These are phyloP conservation scores for Hydroisotoma schaefferi DNA, from an alignment of 2,888 invertebrate genomes.

Conservation along the genomic window DNA sequence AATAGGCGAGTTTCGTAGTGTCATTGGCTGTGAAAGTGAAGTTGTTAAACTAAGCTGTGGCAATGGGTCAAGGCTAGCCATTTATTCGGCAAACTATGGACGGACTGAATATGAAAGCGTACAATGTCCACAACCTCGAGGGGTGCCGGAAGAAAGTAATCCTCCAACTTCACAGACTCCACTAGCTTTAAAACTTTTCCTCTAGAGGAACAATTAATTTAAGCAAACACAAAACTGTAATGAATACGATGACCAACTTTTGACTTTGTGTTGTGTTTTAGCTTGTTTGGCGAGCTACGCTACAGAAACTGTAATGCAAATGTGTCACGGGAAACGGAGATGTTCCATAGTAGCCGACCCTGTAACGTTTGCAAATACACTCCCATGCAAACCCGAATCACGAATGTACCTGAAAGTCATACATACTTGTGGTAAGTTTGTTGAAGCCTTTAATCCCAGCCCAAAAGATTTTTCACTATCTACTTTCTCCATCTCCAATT, in stretches of 20 bases:
- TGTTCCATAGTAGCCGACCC: slow-evolving; percentile 45
- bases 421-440: slow-evolving; percentile 49
- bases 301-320: slow-evolving; percentile 53
- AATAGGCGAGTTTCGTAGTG: slow-evolving; percentile 87
- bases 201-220: neutral
- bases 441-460: too few species aligned
- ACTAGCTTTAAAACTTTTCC: neutral
- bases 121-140: slow-evolving; percentile 79
- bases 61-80: slow-evolving; percentile 80
- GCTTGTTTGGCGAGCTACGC: slow-evolving; percentile 54
- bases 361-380: slow-evolving; percentile 47
- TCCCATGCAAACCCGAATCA: slow-evolving; percentile 47
- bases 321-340: slow-evolving; percentile 47
- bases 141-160: slow-evolving; percentile 81
- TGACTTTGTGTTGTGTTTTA: too few species aligned
- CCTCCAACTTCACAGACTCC: slow-evolving; percentile 45
- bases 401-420: slow-evolving; percentile 49
- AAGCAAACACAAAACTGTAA: neutral
- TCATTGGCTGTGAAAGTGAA: slow-evolving; percentile 89
- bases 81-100: slow-evolving; percentile 90
- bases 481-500: slow-evolving; percentile 11
- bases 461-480: neutral
- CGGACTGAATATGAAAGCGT: slow-evolving; percentile 82
- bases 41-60: slow-evolving; percentile 81
- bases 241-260: slow-evolving; percentile 2